Conservation (phyloP, 2,113 vertebrate genomes). For the Arothron firmamentum region DNA sequence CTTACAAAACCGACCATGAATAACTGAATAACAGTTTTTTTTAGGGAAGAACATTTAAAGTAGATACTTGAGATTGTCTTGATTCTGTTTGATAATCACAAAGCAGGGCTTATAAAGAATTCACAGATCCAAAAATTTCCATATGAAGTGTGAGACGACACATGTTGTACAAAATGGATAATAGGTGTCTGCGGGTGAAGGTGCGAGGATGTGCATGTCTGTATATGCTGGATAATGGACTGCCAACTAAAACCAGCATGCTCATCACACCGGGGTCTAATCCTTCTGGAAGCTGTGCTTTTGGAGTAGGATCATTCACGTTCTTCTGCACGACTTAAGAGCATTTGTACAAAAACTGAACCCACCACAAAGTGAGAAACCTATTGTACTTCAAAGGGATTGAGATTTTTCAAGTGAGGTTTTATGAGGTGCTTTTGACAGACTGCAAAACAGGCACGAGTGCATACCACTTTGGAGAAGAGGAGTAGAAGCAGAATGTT, state of each 20-base stretch:
- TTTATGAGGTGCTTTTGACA: neutral
- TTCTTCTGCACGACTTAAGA: conserved; percentile 52
- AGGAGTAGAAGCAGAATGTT: neutral
- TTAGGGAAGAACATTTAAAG: conserved; percentile 26
- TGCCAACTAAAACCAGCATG: neutral
- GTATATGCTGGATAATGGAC: too few relatives aligned
- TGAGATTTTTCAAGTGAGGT: neutral
- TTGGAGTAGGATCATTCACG: conserved; percentile 49
- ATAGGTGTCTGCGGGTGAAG: too few relatives aligned
- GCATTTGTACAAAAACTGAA: conserved; percentile 48
- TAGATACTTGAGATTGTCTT: conserved; percentile 20
- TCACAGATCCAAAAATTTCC: conserved; percentile 9
- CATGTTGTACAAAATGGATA: neutral
- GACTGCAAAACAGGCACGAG: neutral
- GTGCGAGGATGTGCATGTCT: too few relatives aligned
- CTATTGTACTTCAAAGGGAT: neutral
- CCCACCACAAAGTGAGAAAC: conserved; percentile 25
- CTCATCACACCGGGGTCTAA: conserved; percentile 17
- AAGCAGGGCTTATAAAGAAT: conserved; percentile 22
- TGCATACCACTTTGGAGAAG: neutral
- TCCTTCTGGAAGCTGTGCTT: conserved; percentile 45
- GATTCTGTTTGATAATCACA: conserved; percentile 38
- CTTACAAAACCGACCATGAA: conserved; percentile 16
- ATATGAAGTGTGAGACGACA: neutral
- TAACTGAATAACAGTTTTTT: conserved; percentile 32